Percentiles rank a stretch among this genome's conserved stretches.
Evolutionary conservation across 1,140 invertebrate species (phyloP).

Genomic region (Penaeus japonicus): DNA sequence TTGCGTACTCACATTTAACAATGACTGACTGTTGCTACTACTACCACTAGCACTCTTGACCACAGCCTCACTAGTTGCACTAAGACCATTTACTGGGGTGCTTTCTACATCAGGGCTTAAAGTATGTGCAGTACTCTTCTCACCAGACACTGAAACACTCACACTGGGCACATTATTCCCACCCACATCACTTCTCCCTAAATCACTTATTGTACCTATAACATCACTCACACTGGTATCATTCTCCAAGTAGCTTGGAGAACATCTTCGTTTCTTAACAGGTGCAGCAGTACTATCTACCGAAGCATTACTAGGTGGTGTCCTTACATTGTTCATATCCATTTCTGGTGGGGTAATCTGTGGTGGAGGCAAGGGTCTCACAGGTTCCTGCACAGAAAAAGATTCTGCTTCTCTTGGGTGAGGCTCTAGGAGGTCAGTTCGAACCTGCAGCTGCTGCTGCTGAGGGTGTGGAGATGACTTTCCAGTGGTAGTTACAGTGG

Average conservation of each 20-base stretch:
- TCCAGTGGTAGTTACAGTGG: neutral
- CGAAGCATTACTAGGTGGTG: conserved; percentile 30
- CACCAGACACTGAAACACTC: neutral
- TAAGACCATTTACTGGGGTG: conserved; percentile 41
- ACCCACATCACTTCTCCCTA: neutral
- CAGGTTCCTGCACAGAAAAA: neutral
- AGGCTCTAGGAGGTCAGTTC: conserved; percentile 43
- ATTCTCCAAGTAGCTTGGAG: conserved; percentile 28
- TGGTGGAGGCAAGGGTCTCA: conserved; percentile 17
- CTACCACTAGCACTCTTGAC: conserved; percentile 11
- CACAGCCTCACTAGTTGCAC: conserved; percentile 8
- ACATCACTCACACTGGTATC: conserved; percentile 32
- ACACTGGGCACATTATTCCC: neutral
- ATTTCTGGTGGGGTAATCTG: conserved; percentile 29
- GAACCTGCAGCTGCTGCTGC: conserved; percentile 43
- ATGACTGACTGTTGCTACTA: conserved; percentile 10
- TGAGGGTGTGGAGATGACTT: conserved; percentile 10
- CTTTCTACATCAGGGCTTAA: conserved; percentile 20
- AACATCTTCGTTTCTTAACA: conserved; percentile 40
- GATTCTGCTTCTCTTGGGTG: conserved; percentile 1
- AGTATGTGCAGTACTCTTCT: conserved; percentile 1
- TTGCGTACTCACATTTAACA: conserved; percentile 21
- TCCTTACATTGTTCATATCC: conserved; percentile 31
- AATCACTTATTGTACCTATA: neutral
- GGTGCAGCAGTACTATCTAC: conserved; percentile 20